Evolutionary conservation across 2,797 vertebrate genomes (phyloP).

Genomic region (Pygocentrus nattereri): DNA sequence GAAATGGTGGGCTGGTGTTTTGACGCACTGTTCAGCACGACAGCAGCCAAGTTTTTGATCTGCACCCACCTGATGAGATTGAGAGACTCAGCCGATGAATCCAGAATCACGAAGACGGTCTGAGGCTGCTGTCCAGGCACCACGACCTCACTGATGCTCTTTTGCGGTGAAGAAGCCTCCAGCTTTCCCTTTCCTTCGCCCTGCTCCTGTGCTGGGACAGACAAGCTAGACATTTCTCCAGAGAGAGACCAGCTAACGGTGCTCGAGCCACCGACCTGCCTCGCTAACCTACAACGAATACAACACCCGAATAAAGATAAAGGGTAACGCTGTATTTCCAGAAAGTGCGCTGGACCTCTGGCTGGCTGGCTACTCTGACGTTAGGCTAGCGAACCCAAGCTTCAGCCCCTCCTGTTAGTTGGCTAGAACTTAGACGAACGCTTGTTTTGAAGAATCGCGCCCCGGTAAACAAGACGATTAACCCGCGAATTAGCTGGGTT

Average conservation of each 20-base stretch:
- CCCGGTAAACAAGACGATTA: conserved; percentile 3
- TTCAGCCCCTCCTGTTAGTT: too few species aligned
- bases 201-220: conserved; percentile 44
- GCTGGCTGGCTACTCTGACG: not conserved
- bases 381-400: too few species aligned
- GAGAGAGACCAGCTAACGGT: not conserved
- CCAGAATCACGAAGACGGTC: conserved; percentile 79
- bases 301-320: too few species aligned
- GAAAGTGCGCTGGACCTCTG: not conserved
- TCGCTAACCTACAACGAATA: not conserved
- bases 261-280: not conserved
- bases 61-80: conserved; percentile 77
- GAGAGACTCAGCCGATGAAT: conserved; percentile 72
- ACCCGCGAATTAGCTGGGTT: not conserved
- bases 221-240: conserved; percentile 63
- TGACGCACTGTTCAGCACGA: too few species aligned
- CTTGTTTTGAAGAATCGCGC: not conserved
- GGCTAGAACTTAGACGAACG: too few species aligned
- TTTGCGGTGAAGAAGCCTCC: conserved; percentile 37
- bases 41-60: too few species aligned
- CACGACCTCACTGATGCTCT: conserved; percentile 30
- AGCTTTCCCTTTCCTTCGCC: conserved; percentile 47
- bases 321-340: not conserved
- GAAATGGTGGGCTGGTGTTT: too few species aligned
- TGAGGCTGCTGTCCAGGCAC: conserved; percentile 66